phyloP scores from a whole-genome alignment of 2,888 invertebrate species.

The Cylloceria caligata region DNA sequence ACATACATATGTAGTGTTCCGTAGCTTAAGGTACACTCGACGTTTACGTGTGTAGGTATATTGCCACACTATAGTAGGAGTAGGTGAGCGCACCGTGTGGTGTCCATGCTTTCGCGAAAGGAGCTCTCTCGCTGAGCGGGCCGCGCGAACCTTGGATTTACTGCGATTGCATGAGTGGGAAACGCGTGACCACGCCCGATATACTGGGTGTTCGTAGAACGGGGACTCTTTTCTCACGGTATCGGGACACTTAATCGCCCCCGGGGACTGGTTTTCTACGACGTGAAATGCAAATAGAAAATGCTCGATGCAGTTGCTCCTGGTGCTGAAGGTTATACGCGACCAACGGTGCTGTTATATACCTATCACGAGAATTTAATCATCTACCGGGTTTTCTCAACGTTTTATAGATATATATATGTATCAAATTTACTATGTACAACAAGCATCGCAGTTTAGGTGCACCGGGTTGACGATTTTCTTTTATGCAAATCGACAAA shows the following conservation, averaged over 20 bases:
- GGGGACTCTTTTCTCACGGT: slow-evolving; percentile 73
- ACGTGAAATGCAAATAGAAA: slow-evolving; percentile 73
- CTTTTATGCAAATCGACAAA: slow-evolving; percentile 9
- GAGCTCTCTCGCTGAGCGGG: slow-evolving; percentile 41
- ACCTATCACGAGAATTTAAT: slow-evolving; percentile 69
- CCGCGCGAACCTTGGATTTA: slow-evolving; percentile 69
- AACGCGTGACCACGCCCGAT: slow-evolving; percentile 74
- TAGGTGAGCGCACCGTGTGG: slow-evolving; percentile 18
- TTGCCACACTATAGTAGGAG: slow-evolving; percentile 30
- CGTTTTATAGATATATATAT: background rate
- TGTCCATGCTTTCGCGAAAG: slow-evolving; percentile 67
- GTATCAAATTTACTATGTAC: slow-evolving; percentile 7
- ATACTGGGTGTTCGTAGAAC: slow-evolving; percentile 71
- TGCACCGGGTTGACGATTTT: background rate
- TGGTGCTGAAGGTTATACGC: slow-evolving; percentile 26
- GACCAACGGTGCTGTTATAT: slow-evolving; percentile 62
- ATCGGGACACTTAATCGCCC: slow-evolving; percentile 71
- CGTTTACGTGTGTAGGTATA: slow-evolving; percentile 33
- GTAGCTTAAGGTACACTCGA: slow-evolving; percentile 24
- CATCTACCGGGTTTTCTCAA: slow-evolving; percentile 51
- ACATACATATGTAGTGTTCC: background rate
- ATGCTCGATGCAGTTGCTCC: slow-evolving; percentile 63
- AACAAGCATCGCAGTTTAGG: slow-evolving; percentile 23
- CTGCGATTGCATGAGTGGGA: slow-evolving; percentile 70
- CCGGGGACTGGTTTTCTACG: slow-evolving; percentile 68